Evolutionary conservation across 2,797 vertebrate genomes (phyloP).

Genomic region (Enteromius anoplus): DNA sequence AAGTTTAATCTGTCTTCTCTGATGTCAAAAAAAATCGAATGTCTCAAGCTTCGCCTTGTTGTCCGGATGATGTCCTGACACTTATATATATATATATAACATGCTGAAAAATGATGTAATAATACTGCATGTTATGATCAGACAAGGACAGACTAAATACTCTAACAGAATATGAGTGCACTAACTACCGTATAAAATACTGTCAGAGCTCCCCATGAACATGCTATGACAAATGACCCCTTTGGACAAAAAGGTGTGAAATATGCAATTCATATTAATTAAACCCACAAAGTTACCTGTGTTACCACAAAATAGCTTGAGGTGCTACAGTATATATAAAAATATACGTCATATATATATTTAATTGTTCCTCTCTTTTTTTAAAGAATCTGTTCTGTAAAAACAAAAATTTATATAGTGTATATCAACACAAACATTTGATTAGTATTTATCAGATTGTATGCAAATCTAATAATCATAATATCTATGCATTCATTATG

Average conservation of each 20-base stretch:
- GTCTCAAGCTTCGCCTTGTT: neutral
- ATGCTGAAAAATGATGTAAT: neutral
- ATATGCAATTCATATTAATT: slow-evolving; percentile 56
- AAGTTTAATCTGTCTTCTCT: neutral
- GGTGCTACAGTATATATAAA: slow-evolving; percentile 78
- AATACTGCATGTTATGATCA: neutral
- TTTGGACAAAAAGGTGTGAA: slow-evolving; percentile 25
- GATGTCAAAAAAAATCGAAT: slow-evolving; percentile 1
- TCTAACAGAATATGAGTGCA: slow-evolving; percentile 13
- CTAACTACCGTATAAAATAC: slow-evolving; percentile 29
- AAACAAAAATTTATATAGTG: slow-evolving; percentile 58
- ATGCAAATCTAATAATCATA: slow-evolving; percentile 34
- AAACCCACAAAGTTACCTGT: slow-evolving; percentile 72
- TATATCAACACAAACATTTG: slow-evolving; percentile 38
- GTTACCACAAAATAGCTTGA: slow-evolving; percentile 79
- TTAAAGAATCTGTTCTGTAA: slow-evolving; percentile 75
- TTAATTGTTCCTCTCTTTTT: slow-evolving; percentile 65
- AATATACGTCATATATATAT: slow-evolving; percentile 76
- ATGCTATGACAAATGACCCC: slow-evolving; percentile 45
- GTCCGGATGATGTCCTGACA: neutral
- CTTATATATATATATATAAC: slow-evolving; percentile 5
- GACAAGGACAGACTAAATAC: slow-evolving; percentile 3
- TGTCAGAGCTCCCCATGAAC: slow-evolving; percentile 32
- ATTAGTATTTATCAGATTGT: slow-evolving; percentile 42
- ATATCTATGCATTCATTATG: slow-evolving; percentile 49